Base-by-base conservation (phyloP, 2,888 invertebrate genomes). In the Drosophila cognata region DNA sequence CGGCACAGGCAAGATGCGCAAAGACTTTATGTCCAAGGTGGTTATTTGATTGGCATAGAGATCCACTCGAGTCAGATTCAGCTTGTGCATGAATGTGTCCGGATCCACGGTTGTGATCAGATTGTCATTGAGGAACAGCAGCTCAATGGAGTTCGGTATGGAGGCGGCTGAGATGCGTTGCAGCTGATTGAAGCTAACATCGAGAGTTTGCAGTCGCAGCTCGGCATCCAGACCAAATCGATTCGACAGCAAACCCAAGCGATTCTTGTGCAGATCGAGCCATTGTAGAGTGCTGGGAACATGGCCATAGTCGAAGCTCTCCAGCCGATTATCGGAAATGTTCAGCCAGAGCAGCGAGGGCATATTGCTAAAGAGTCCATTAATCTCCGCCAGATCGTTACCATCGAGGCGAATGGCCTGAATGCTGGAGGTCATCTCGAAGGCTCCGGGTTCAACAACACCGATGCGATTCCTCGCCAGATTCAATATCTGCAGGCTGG, bases 31-130 rank as follows among this genome's bases (percentile, higher is more conserved):
- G 93, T 98, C 98, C 95, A 98, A 96, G 88, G 96, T 96, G 90
- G 96, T 96, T 91, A 98, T 97, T 93, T 97, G 97, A 94, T 98
- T 98, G 87, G 97, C 97, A 94, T 97, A 98, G 89, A 98, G 95
- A 94, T 98, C 98, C 88, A 98, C 98, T 88, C 98, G 94, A 67
- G 97, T 97, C 91, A 98, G 94, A 94, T 98, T 98, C 82, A 95
- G 95, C 94, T 98, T 98, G 93, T 96, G 96, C 93, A 97, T 95
- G 94, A 98, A 98, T 74, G 98, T 97, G 93, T 98, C 97, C 56
- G 97, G 96, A 93, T 97, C 97, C 76, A 98, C 97, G 87, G 95
- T 94, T 81, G 95, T 95, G 92, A 98, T 97, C 89, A 96, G 94
- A 94, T 98, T 98, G 94, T 98, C 97, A 93, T 98, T 97, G 84